Percentiles rank a stretch among this genome's conserved stretches.
Conservation (phyloP, 2,888 invertebrate genomes). For the Sinelater perroti region DNA sequence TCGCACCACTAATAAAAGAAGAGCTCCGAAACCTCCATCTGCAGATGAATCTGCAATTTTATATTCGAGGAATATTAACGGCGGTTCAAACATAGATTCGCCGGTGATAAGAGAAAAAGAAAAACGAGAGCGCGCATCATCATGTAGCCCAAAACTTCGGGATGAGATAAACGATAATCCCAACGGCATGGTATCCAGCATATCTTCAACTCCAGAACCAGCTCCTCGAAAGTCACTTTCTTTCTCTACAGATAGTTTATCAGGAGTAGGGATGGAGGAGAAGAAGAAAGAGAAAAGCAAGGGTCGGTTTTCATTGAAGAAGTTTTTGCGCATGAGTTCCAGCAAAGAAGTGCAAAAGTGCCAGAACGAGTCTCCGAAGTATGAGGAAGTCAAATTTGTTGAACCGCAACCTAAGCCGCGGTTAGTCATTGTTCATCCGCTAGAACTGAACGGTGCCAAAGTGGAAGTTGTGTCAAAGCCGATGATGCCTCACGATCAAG, state of each 20-base stretch:
- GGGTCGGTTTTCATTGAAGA: conserved; percentile 82
- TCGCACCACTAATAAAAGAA: conserved; percentile 70
- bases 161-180: conserved; percentile 60
- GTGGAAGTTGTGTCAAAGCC: conserved; percentile 74
- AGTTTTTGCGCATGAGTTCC: conserved; percentile 81
- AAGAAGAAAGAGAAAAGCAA: conserved; percentile 74
- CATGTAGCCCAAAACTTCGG: conserved; percentile 69
- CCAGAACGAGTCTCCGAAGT: conserved; percentile 62
- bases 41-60: conserved; percentile 65
- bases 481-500: conserved; percentile 53
- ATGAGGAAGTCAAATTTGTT: conserved; percentile 66
- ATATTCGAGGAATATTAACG: conserved; percentile 69
- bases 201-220: conserved; percentile 72
- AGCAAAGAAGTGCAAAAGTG: conserved; percentile 74
- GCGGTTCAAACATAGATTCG: conserved; percentile 68
- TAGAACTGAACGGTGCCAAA: conserved; percentile 82
- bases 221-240: conserved; percentile 76
- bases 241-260: conserved; percentile 77
- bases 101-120: conserved; percentile 72
- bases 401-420: conserved; percentile 75
- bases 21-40: conserved; percentile 80
- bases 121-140: conserved; percentile 75
- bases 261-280: conserved; percentile 55
- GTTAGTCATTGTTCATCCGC: conserved; percentile 87
- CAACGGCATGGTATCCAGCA: conserved; percentile 4